Base-by-base conservation (phyloP, 2,888 invertebrate genomes). In the Eristalinus aeneus region DNA sequence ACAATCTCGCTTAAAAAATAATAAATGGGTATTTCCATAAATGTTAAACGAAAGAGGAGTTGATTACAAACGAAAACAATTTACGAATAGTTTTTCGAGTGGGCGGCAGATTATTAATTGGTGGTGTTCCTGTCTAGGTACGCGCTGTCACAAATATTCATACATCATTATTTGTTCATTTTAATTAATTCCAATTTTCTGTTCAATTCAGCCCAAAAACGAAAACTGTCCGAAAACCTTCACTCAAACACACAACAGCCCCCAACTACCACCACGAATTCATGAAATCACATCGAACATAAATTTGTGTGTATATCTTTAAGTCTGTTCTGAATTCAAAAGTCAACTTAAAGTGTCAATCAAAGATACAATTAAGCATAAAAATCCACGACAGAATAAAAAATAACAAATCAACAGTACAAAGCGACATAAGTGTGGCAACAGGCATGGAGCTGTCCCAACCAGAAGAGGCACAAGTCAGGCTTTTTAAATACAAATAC, bases 281-380 rank as follows among this genome's bases (percentile, higher is more conserved):
- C 32, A 8, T 46, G 63, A 9, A 53, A 32, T 12, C 22, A 53
- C 12, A 31, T 10, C 60, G 61, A 27, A 58, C 69, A 22, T 58
- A 64, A 77, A 56, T 56, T 10, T 36, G 11, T 32, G 60, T 61
- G 53, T 64, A 74, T 39, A 34, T 53, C 65, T 65, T 53, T 20
- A 78, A 78, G 72, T 78, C 71, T 65, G 78, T 78, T 78, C 78
- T 60, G 72, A 65, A 78, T 72, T 78, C 65, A 78, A 72, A 77
- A 78, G 72, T 78, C 78, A 78, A 78, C 78, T 78, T 72, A 72
- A 78, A 78, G 78, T 78, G 78, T 78, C 78, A 78, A 78, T 78
- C 78, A 78, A 78, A 78, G 64, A 78, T 56, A 78, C 78, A 78
- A 78, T 78, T 78, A 71, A 78, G 72, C 78, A 72, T 72, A 60